Percentiles rank a stretch among this genome's conserved stretches.
Evolutionary conservation across 2,888 invertebrate genomes (phyloP).

Genomic region (Lasioglossum villosulum): DNA sequence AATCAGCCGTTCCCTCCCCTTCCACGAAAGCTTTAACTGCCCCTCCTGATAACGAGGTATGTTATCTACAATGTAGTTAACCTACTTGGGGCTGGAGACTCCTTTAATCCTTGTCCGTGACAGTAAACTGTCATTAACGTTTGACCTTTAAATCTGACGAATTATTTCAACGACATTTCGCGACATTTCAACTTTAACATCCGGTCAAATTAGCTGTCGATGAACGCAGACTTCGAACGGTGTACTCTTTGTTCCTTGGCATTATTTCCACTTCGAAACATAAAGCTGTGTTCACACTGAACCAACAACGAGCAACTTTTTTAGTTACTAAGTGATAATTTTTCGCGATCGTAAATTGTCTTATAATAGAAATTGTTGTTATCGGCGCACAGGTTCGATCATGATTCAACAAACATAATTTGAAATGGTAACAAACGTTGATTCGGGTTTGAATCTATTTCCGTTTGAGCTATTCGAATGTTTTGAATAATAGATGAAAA

Average conservation of each 20-base stretch:
- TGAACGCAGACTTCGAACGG: background rate
- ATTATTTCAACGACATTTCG: constrained; percentile 13
- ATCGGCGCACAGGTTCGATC: too few species aligned
- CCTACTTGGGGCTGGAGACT: constrained; percentile 56
- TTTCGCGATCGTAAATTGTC: too few species aligned
- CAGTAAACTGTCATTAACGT: constrained; percentile 48
- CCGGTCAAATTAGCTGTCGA: background rate
- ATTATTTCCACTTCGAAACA: background rate
- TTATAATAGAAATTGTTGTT: too few species aligned
- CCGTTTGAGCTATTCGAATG: too few species aligned
- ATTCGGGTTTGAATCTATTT: too few species aligned
- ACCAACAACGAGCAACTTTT: background rate
- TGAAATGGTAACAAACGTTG: too few species aligned
- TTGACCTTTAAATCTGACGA: constrained; percentile 39
- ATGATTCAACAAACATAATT: too few species aligned
- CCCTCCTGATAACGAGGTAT: constrained; percentile 50
- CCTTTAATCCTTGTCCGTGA: constrained; percentile 38
- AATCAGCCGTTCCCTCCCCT: constrained; percentile 30
- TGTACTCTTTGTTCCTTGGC: background rate
- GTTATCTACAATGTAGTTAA: constrained; percentile 65
- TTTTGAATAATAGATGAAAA: too few species aligned
- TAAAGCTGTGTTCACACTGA: background rate
- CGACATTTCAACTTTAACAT: constrained; percentile 2
- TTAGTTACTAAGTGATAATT: too few species aligned
- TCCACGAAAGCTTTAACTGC: constrained; percentile 54